Percentiles rank a stretch among this genome's conserved stretches.
These are phyloP conservation scores for Ctenopoma kingsleyae DNA, from an alignment of 2,797 vertebrate species.

Conservation along the genomic window DNA sequence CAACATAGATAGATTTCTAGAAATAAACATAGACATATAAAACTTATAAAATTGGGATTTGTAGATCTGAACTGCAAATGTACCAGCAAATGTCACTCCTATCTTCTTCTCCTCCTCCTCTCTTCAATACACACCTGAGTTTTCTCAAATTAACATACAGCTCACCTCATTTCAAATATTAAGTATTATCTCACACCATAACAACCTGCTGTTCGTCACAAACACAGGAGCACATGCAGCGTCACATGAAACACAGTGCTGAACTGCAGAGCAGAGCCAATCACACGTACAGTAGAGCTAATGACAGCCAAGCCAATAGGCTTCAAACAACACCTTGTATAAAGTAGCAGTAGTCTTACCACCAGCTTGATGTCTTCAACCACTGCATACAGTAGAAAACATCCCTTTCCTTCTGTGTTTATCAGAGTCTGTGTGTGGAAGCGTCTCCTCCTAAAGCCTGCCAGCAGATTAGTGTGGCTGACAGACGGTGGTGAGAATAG, in stretches of 20 bases:
- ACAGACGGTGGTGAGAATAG: constrained; percentile 70
- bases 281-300: not conserved
- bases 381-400: not conserved
- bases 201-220: not conserved
- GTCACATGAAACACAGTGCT: not conserved
- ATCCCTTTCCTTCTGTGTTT: constrained; percentile 9
- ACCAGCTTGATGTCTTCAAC: constrained; percentile 33
- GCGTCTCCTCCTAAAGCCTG: constrained; percentile 49
- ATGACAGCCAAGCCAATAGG: constrained; percentile 2
- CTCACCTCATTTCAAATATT: not conserved
- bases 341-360: constrained; percentile 56
- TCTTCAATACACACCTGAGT: not conserved
- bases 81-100: too few species aligned
- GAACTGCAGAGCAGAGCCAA: not conserved
- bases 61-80: not conserved
- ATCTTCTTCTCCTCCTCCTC: not conserved
- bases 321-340: not conserved
- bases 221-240: not conserved
- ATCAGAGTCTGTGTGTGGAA: constrained; percentile 5
- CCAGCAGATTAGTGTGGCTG: constrained; percentile 72
- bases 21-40: not conserved
- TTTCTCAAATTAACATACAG: not conserved
- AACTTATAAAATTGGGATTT: not conserved
- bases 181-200: not conserved
- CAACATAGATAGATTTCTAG: too few species aligned